Conservation (phyloP, 1,140 invertebrate genomes). For the Metaphire vulgaris region DNA sequence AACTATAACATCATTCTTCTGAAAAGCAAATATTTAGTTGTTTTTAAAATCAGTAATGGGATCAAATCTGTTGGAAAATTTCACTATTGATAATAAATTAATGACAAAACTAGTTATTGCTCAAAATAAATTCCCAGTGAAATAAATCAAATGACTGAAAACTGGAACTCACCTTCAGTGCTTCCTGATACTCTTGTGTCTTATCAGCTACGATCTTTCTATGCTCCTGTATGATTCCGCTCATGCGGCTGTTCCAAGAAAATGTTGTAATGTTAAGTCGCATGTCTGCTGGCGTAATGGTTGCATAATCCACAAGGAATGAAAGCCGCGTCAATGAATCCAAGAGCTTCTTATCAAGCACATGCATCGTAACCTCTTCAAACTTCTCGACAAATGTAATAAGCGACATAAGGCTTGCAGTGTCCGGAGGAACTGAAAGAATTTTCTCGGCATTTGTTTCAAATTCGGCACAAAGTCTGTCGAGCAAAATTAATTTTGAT, state of each 20-base stretch:
- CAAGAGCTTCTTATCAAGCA: neutral
- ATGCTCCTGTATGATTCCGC: neutral
- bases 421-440: neutral
- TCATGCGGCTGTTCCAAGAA: neutral
- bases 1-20: too few relatives aligned
- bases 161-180: too few relatives aligned
- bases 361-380: neutral
- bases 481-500: neutral
- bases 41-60: too few relatives aligned
- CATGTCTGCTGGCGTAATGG: neutral
- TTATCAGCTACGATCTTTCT: neutral
- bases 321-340: neutral
- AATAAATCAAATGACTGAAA: too few relatives aligned
- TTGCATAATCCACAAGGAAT: neutral
- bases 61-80: too few relatives aligned
- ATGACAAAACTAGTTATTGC: too few relatives aligned
- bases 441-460: neutral
- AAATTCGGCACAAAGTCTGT: neutral
- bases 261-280: neutral
- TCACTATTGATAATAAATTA: too few relatives aligned
- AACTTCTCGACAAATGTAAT: neutral
- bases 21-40: too few relatives aligned
- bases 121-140: too few relatives aligned
- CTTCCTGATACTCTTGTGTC: too few relatives aligned
- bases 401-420: neutral